Base-by-base conservation (phyloP, 2,113 vertebrate species). In the Misgurnus anguillicaudatus region DNA sequence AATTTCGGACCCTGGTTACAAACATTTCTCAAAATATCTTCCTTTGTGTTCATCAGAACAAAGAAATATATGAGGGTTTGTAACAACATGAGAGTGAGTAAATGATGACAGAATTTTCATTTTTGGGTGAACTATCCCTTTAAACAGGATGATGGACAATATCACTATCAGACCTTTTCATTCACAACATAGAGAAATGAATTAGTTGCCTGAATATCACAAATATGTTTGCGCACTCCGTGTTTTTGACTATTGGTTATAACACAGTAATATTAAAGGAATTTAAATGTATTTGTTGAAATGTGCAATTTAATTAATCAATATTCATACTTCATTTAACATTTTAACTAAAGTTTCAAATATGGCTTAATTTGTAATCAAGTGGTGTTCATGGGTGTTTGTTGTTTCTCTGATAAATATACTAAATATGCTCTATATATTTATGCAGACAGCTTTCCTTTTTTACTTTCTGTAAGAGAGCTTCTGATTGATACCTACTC, bases 141-240 rank as follows among this genome's bases (percentile, higher is more conserved):
- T 65, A 76, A 66, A 9, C 48, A 53, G 24, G 19, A 31, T 66
- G 77, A 81, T 48, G 38, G 19, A 61, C 72, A 74, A 53, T 55
- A 70, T 67, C 60, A 62, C 65, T 39, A 68, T 60, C 63, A 61
- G 41, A 58, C 63, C 24, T 42, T 75, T 13, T 41, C 39, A 61
- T 66, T 67, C 51, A 47, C 42, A 68, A 48, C 71, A 47, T 47
- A 6, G 71, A 45, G 57, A 74, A 61, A 57, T 57, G 5, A 9
- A 74, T 74, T 53, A 39, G 24, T 2, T 24, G 19, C 36, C 11
- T 58, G 64, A 36, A 39, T 57, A 38, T 61, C 13, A 4, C 19
- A 41, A 55, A 10, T 45, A 45, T 42, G 71, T 74, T 45, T 6
- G 39, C 13, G n/a, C 39, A 6, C 16, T 31, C 9, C 48, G 55